Evolutionary conservation across 2,888 invertebrate genomes (phyloP).

Genomic region (Vanessa cardui): DNA sequence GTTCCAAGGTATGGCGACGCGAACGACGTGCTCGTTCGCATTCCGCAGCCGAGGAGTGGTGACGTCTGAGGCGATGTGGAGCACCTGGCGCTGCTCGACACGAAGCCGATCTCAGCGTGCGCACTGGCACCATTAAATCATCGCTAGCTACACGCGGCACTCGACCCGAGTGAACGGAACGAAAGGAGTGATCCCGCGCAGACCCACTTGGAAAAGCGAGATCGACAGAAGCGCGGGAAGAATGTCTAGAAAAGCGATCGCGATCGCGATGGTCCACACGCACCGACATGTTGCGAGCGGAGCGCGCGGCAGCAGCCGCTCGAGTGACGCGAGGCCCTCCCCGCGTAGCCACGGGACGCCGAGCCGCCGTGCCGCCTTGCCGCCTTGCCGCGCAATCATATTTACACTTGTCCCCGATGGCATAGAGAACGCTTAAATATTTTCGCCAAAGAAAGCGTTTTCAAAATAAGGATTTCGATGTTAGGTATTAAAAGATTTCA

Average conservation of each 20-base stretch:
- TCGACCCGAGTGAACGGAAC: slow-evolving; percentile 76
- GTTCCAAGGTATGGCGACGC: slow-evolving; percentile 72
- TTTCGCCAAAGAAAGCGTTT: slow-evolving; percentile 35
- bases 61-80: slow-evolving; percentile 75
- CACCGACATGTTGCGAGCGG: slow-evolving; percentile 79
- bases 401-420: slow-evolving; percentile 76
- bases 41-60: slow-evolving; percentile 78
- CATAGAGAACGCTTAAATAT: slow-evolving; percentile 64
- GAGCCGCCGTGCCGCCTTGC: slow-evolving; percentile 46
- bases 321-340: slow-evolving; percentile 66
- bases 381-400: slow-evolving; percentile 56
- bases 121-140: slow-evolving; percentile 77
- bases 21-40: slow-evolving; percentile 77
- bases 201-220: slow-evolving; percentile 71
- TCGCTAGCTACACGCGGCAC: slow-evolving; percentile 76
- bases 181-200: slow-evolving; percentile 73
- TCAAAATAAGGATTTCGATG: too few relatives aligned
- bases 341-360: slow-evolving; percentile 39
- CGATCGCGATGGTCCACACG: slow-evolving; percentile 77
- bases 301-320: slow-evolving; percentile 79
- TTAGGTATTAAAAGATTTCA: too few relatives aligned
- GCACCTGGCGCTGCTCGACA: slow-evolving; percentile 75
- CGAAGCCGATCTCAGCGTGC: slow-evolving; percentile 75
- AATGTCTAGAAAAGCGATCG: slow-evolving; percentile 77
- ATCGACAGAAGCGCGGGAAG: slow-evolving; percentile 79